phyloP scores from a whole-genome alignment of 1,140 invertebrate species.

The Apis dorsata region DNA sequence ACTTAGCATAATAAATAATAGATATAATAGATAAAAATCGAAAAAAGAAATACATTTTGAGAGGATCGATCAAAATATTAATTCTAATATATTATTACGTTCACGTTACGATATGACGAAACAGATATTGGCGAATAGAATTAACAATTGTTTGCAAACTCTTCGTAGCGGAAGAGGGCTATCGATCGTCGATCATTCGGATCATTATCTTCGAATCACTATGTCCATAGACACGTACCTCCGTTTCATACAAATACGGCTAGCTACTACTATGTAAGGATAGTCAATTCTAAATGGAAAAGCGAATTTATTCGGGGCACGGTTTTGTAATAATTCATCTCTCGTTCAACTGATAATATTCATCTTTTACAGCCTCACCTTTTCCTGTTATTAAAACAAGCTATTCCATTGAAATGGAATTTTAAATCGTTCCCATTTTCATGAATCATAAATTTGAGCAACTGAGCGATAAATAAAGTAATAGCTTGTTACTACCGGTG shows the following conservation, averaged over 20 bases:
- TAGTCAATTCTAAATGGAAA: slow-evolving; percentile 50
- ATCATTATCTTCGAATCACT: slow-evolving; percentile 35
- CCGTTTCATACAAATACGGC: slow-evolving; percentile 18
- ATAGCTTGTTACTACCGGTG: too few relatives aligned
- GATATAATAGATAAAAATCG: neutral
- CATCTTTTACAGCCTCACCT: slow-evolving; percentile 14
- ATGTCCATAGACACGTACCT: slow-evolving; percentile 28
- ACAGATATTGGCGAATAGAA: slow-evolving; percentile 21
- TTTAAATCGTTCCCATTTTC: neutral
- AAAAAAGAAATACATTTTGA: neutral
- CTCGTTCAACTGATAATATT: slow-evolving; percentile 10
- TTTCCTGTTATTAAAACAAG: neutral
- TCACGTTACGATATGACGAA: slow-evolving; percentile 27
- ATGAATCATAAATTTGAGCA: slow-evolving; percentile 5
- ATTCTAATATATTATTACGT: slow-evolving; percentile 2
- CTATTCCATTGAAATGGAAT: neutral
- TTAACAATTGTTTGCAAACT: slow-evolving; percentile 27
- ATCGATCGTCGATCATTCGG: slow-evolving; percentile 40
- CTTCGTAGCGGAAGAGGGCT: slow-evolving; percentile 38
- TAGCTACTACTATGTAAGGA: slow-evolving; percentile 47
- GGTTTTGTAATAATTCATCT: slow-evolving; percentile 52
- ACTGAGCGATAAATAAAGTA: neutral
- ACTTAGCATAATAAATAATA: neutral
- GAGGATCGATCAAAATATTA: neutral
- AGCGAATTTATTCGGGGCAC: slow-evolving; percentile 52